Conservation (phyloP, 2,797 vertebrate genomes). For the Ispidina picta region DNA sequence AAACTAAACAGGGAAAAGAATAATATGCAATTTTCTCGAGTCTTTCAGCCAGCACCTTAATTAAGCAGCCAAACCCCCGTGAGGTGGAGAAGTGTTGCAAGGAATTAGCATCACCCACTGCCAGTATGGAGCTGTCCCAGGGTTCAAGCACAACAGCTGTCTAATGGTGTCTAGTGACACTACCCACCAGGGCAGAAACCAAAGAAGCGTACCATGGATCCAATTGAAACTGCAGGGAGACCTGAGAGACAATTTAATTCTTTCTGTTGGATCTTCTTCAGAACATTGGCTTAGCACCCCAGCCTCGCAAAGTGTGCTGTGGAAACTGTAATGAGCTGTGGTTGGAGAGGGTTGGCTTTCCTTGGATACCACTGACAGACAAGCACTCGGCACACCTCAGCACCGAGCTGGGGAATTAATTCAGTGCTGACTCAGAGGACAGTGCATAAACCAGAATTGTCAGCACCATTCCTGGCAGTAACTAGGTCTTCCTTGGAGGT, state of each 20-base stretch:
- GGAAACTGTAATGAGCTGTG: slow-evolving; percentile 29
- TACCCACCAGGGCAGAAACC: neutral
- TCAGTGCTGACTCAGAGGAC: slow-evolving; percentile 8
- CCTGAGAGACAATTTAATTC: slow-evolving; percentile 37
- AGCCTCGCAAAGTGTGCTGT: neutral
- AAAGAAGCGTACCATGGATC: slow-evolving; percentile 30
- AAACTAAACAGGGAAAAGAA: neutral
- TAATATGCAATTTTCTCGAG: accelerated
- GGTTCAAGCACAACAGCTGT: slow-evolving; percentile 57
- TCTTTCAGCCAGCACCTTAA: neutral
- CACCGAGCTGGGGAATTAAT: neutral
- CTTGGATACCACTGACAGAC: neutral
- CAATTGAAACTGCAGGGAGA: slow-evolving; percentile 58
- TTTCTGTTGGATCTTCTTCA: slow-evolving; percentile 60
- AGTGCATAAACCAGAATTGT: neutral
- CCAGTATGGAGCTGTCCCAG: neutral
- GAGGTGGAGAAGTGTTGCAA: neutral
- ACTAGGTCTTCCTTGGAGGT: neutral
- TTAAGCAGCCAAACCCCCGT: neutral
- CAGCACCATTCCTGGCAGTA: neutral
- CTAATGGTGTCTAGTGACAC: slow-evolving; percentile 52
- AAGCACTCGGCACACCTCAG: slow-evolving; percentile 13
- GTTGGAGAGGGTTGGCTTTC: neutral
- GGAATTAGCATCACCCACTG: neutral
- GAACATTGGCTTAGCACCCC: slow-evolving; percentile 44